Percentiles rank a stretch among this genome's conserved stretches.
phyloP scores from a whole-genome alignment of 2,113 vertebrate genomes.

The Carettochelys insculpta region DNA sequence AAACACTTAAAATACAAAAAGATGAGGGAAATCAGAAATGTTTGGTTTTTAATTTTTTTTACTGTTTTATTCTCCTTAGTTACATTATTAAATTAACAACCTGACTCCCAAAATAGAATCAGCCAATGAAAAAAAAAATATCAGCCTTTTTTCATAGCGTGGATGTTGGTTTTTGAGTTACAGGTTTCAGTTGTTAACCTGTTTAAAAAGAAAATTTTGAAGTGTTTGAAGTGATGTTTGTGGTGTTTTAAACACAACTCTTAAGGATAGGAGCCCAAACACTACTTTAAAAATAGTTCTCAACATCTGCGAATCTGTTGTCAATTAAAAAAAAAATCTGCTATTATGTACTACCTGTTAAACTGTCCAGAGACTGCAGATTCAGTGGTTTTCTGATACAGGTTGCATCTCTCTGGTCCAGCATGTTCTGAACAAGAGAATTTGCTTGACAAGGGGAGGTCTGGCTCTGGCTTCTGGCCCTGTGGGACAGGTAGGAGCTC shows the following conservation, averaged over 20 bases:
- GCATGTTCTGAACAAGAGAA: too few relatives aligned
- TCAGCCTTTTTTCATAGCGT: neutral
- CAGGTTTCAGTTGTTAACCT: neutral
- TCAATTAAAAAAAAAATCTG: neutral
- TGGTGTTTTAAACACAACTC: neutral
- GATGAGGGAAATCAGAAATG: neutral
- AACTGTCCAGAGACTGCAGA: neutral
- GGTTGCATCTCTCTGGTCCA: too few relatives aligned
- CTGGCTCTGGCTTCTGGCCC: too few relatives aligned
- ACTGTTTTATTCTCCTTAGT: neutral
- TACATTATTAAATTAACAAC: neutral
- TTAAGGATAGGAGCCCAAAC: neutral
- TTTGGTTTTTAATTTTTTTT: neutral
- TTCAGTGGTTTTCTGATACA: rapidly evolving
- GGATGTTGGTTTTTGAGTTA: neutral
- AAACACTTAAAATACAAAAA: neutral
- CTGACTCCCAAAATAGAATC: constrained; percentile 5
- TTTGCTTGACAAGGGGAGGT: too few relatives aligned
- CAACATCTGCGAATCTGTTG: neutral
- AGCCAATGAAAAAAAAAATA: neutral
- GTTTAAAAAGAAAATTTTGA: neutral
- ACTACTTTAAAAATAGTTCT: neutral
- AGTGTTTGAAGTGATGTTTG: neutral
- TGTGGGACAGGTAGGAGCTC: too few relatives aligned
- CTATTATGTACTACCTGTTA: neutral